Evolutionary conservation across 2,797 vertebrate species (phyloP).

Genomic region (Enteromius treurensis): DNA sequence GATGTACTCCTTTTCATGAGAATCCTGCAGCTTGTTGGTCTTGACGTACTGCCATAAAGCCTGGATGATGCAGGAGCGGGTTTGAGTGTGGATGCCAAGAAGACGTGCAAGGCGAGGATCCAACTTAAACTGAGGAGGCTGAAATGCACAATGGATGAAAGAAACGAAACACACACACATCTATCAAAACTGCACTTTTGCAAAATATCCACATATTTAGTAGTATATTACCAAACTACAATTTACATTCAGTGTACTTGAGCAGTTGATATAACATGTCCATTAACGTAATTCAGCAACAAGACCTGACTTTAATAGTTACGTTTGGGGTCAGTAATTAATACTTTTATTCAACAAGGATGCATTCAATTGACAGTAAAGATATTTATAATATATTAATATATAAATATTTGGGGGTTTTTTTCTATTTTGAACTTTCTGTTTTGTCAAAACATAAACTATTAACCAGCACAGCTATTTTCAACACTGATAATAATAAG

Average conservation of each 20-base stretch:
- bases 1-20: conserved; percentile 98
- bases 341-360: background rate
- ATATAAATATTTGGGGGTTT: too few relatives aligned
- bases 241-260: background rate
- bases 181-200: background rate
- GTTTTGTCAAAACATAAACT: background rate
- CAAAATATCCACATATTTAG: background rate
- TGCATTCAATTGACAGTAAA: background rate
- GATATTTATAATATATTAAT: background rate
- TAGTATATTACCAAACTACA: background rate
- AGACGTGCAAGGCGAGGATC: conserved; percentile 94
- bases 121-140: conserved; percentile 98
- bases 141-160: conserved; percentile 44
- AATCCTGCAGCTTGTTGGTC: conserved; percentile 96
- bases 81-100: conserved; percentile 97
- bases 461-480: background rate
- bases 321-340: background rate
- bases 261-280: background rate
- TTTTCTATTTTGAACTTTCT: background rate
- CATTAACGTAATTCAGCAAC: background rate
- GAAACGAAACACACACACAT: background rate
- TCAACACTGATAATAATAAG: background rate
- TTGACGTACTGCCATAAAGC: conserved; percentile 99
- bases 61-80: conserved; percentile 97
- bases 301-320: background rate